Conservation (phyloP, 92 coral and sea anemone genomes). For the Galaxea fascicularis region DNA sequence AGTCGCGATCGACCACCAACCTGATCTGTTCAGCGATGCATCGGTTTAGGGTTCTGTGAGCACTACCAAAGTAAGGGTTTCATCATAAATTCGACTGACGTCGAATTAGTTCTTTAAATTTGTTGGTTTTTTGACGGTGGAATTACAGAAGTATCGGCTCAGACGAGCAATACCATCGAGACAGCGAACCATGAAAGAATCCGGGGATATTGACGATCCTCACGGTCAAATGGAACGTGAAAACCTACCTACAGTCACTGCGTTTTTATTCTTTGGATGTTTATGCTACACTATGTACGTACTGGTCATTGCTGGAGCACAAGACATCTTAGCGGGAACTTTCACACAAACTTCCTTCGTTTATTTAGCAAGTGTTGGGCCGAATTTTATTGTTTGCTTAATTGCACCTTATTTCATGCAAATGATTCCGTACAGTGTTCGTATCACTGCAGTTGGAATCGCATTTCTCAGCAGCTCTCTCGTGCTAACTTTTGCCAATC, state of each 20-base stretch:
- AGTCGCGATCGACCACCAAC: no score
- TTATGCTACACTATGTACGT: conserved; percentile 18
- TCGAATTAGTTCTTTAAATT: no score
- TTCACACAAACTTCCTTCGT: conserved; percentile 74
- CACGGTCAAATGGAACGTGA: conserved; percentile 37
- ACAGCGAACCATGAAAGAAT: no score
- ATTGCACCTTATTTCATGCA: conserved; percentile 81
- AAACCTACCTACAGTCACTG: conserved; percentile 56
- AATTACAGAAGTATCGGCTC: no score
- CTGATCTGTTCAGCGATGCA: no score
- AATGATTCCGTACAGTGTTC: conserved; percentile 64
- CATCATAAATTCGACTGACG: no score
- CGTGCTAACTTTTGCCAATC: conserved; percentile 55
- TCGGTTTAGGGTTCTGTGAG: no score
- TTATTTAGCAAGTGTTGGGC: conserved; percentile 60
- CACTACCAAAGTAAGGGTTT: no score
- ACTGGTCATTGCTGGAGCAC: conserved; percentile 73
- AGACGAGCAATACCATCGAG: no score
- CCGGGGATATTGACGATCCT: no score
- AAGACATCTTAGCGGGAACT: conserved; percentile 80
- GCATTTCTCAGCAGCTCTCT: conserved; percentile 52
- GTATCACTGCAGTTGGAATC: conserved; percentile 59
- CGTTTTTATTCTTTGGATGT: conserved; percentile 68
- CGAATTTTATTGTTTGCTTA: conserved; percentile 61
- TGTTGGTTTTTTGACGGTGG: no score